Evolutionary conservation across 2,888 invertebrate genomes (phyloP).

Genomic region (Unio delphinus): DNA sequence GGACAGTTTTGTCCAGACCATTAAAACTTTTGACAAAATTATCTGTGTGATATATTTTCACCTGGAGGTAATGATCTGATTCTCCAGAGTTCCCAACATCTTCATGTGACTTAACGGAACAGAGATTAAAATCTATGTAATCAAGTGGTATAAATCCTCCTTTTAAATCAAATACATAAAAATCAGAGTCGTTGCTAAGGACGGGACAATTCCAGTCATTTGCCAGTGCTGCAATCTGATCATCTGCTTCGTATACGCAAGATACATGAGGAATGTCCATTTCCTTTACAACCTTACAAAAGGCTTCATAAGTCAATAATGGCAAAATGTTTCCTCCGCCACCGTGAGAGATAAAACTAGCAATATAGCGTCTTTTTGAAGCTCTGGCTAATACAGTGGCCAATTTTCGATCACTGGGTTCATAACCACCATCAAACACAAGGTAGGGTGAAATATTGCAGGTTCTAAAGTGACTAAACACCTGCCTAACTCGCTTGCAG

Average conservation of each 20-base stretch:
- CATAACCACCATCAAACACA: slow-evolving; percentile 70
- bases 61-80: slow-evolving; percentile 43
- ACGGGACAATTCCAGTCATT: slow-evolving; percentile 86
- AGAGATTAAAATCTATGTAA: slow-evolving; percentile 57
- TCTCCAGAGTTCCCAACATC: slow-evolving; percentile 17
- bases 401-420: slow-evolving; percentile 64
- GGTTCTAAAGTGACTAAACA: slow-evolving; percentile 50
- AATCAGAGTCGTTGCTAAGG: slow-evolving; percentile 94
- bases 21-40: slow-evolving; percentile 80
- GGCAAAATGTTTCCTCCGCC: slow-evolving; percentile 79
- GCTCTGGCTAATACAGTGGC: slow-evolving; percentile 58
- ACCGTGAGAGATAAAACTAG: slow-evolving; percentile 37
- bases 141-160: slow-evolving; percentile 82
- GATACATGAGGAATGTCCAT: slow-evolving; percentile 80
- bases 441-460: slow-evolving; percentile 65
- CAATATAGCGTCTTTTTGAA: slow-evolving; percentile 50
- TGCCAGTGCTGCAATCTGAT: slow-evolving; percentile 87
- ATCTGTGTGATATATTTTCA: slow-evolving; percentile 80
- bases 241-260: slow-evolving; percentile 91
- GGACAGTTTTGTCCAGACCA: slow-evolving; percentile 78
- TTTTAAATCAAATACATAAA: slow-evolving; percentile 87
- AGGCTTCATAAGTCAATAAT: slow-evolving; percentile 81
- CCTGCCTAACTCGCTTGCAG: slow-evolving; percentile 42
- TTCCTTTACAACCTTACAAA: slow-evolving; percentile 80
- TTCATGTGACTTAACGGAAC: slow-evolving; percentile 18